Conservation (phyloP, 2,113 vertebrate genomes). For the Zeus faber region DNA sequence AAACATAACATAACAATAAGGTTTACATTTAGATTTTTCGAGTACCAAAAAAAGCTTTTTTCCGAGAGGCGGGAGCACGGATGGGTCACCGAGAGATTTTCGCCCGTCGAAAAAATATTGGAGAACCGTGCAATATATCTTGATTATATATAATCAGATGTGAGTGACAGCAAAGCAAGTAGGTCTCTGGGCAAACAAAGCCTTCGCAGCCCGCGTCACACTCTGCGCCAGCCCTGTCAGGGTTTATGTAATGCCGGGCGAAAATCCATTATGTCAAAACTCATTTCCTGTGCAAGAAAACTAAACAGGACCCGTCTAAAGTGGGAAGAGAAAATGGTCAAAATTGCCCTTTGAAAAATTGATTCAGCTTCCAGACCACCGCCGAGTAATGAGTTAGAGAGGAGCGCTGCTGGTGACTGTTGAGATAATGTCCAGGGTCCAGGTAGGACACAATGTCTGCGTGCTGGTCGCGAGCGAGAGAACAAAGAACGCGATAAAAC, state of each 20-base stretch:
- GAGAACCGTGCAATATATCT: slow-evolving; percentile 14
- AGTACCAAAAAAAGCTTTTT: too few species aligned
- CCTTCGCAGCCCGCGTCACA: slow-evolving; percentile 30
- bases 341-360: slow-evolving; percentile 70
- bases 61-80: slow-evolving; percentile 1
- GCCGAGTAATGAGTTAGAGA: slow-evolving; percentile 59
- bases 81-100: slow-evolving; percentile 25
- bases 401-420: slow-evolving; percentile 44
- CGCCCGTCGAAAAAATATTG: slow-evolving; percentile 14
- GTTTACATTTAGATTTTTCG: background rate
- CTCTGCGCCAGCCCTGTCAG: slow-evolving; percentile 48
- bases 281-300: slow-evolving; percentile 75
- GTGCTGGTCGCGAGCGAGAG: slow-evolving; percentile 35
- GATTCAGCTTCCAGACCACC: slow-evolving; percentile 62
- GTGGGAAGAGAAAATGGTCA: slow-evolving; percentile 68
- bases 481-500: background rate
- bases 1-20: background rate
- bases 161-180: slow-evolving; percentile 46
- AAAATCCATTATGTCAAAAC: slow-evolving; percentile 82
- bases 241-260: slow-evolving; percentile 68
- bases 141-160: slow-evolving; percentile 47
- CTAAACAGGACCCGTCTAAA: slow-evolving; percentile 68
- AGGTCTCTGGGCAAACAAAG: slow-evolving; percentile 61
- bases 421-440: slow-evolving; percentile 58
- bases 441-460: slow-evolving; percentile 50